Evolutionary conservation across 2,797 vertebrate genomes (phyloP).

Genomic region (Acanthiza pusilla): DNA sequence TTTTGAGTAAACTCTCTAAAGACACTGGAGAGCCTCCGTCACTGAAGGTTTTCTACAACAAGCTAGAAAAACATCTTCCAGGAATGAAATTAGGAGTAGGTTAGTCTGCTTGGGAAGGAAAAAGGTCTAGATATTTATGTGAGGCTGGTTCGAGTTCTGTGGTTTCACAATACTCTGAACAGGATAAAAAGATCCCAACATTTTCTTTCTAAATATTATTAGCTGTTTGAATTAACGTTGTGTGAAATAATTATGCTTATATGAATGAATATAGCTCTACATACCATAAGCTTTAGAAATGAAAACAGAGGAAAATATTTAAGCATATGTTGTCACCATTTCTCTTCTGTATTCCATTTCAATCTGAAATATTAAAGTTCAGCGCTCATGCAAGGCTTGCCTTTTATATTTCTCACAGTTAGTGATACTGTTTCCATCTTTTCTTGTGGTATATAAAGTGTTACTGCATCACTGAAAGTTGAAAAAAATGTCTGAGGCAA

Average conservation of each 20-base stretch:
- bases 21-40: neutral
- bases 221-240: neutral
- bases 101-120: neutral
- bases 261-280: neutral
- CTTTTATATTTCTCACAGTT: neutral
- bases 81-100: neutral
- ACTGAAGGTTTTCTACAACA: neutral
- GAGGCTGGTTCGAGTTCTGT: neutral
- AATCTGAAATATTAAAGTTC: neutral
- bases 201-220: neutral
- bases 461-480: neutral
- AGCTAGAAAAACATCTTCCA: neutral
- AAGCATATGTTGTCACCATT: neutral
- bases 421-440: neutral
- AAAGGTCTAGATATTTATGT: neutral
- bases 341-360: neutral
- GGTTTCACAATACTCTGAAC: neutral
- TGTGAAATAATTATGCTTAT: neutral
- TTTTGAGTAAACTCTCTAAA: neutral
- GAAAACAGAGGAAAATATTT: neutral
- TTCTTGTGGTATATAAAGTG: neutral
- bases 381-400: neutral
- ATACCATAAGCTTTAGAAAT: neutral
- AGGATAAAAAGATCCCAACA: neutral
- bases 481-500: neutral